These are phyloP conservation scores for Romanomermis culicivorax DNA, from an alignment of 2,888 invertebrate genomes.

Conservation along the genomic window DNA sequence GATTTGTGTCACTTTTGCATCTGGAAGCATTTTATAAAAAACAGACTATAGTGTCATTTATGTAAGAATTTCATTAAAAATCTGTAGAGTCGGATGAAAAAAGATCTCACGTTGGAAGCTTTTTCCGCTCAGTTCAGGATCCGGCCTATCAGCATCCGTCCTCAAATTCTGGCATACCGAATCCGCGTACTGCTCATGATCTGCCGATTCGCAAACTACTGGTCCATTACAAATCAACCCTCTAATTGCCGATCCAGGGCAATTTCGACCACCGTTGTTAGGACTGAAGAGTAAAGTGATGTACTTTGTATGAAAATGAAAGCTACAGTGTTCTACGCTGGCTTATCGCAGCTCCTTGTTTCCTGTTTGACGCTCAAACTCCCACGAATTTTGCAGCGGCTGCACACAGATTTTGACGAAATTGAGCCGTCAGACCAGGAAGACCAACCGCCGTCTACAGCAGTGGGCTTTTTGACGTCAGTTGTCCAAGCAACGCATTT, in stretches of 20 bases:
- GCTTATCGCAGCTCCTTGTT: slow-evolving; percentile 23
- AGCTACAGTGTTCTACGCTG: slow-evolving; percentile 18
- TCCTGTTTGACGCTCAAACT: slow-evolving; percentile 21
- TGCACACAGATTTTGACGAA: slow-evolving; percentile 20
- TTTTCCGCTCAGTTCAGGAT: slow-evolving; percentile 23
- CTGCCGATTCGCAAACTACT: not conserved
- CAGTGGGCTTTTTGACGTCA: not conserved
- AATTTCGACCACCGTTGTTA: slow-evolving; percentile 24
- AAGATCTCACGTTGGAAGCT: slow-evolving; percentile 24
- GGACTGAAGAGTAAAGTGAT: slow-evolving; percentile 17
- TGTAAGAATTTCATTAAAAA: too few species aligned
- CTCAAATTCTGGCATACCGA: slow-evolving; percentile 17
- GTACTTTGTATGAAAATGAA: not conserved
- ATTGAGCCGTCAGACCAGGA: slow-evolving; percentile 24
- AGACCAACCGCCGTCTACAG: not conserved
- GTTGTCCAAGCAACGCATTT: slow-evolving; percentile 19
- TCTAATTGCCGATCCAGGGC: slow-evolving; percentile 21
- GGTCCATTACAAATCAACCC: slow-evolving; percentile 22
- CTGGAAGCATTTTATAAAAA: too few species aligned
- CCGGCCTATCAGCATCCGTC: slow-evolving; percentile 21
- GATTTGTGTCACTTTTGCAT: too few species aligned
- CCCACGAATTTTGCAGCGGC: slow-evolving; percentile 23
- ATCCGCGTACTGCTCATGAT: slow-evolving; percentile 11
- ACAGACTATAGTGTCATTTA: too few species aligned
- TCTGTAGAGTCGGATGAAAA: too few species aligned